Evolutionary conservation across 2,888 invertebrate species (phyloP), one percentile per base, ranked within the genome.

Genomic region (Agonopterix subpropinquella): DNA sequence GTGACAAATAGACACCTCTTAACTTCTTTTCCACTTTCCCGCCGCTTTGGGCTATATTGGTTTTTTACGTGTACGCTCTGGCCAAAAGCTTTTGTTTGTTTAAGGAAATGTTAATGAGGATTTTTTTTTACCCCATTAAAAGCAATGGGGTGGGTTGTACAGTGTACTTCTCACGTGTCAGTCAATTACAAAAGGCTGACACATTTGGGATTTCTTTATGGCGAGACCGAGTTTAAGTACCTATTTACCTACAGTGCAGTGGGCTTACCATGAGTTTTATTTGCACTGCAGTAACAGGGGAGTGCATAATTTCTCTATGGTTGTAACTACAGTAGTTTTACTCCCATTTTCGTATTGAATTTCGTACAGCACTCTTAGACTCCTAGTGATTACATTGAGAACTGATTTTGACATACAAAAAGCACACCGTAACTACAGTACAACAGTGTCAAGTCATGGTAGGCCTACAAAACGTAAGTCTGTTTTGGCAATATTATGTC

Each of bases 1-100:
- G 87, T 88, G 87, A 88, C 87, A 88, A 88, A 88, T 87, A 87
- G 87, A 88, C 87, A 87, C 86, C 87, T 88, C 87, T 88, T 87
- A 87, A 87, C 86, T 88, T 88, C 86, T 87, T 88, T 86, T 79
- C 83, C 84, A 81, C 82, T 86, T 81, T 74, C 70, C 77, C 73
- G 77, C 76, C 75, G 76, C 77, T 75, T 74, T 61, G 70, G 76
- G 80, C 81, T 80, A 77, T 85, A 87, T 85, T 86, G 84, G 80
- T 74, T 79, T 83, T 42, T 85, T 81, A 77, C 73, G 70, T 78
- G 76, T 81, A 75, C 57, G 54, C 72, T 71, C 64, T 70, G 68
- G 65, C 73, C 74, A 65, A 70, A 72, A 70, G 77, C 76, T 75
- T 83, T 81, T 83, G 78, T 86, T 86, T 85, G 78, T 80, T 83